Evolutionary conservation across 2,113 vertebrate species (phyloP).

Genomic region (Oreocharis arfaki): DNA sequence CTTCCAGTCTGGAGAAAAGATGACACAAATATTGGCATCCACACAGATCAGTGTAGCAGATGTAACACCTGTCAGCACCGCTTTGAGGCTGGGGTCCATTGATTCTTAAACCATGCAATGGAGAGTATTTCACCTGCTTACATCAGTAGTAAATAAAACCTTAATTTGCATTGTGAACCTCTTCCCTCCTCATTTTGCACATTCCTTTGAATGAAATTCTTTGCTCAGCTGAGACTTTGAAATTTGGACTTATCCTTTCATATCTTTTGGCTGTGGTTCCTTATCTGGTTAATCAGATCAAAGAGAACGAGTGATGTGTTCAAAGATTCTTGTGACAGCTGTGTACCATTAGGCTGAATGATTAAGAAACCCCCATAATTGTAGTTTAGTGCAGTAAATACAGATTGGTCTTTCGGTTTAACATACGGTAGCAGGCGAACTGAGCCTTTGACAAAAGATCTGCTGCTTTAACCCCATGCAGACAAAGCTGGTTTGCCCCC

Average conservation of each 20-base stretch:
- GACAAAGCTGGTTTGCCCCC: neutral
- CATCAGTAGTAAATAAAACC: slow-evolving; percentile 9
- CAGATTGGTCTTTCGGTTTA: neutral
- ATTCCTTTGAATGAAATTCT: neutral
- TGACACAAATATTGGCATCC: neutral
- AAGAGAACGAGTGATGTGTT: slow-evolving; percentile 21
- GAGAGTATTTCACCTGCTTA: neutral
- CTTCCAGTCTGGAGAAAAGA: neutral
- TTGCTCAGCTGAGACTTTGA: slow-evolving; percentile 12
- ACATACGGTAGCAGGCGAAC: neutral
- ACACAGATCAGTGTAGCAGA: neutral
- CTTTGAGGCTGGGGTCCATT: neutral
- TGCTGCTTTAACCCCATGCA: neutral
- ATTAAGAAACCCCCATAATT: neutral
- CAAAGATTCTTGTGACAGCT: slow-evolving; percentile 43
- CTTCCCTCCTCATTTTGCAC: neutral
- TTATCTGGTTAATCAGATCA: slow-evolving; percentile 34
- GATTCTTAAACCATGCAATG: neutral
- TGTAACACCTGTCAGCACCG: neutral
- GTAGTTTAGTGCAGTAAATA: neutral
- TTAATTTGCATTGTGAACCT: neutral
- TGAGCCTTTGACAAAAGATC: neutral
- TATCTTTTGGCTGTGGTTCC: slow-evolving; percentile 17
- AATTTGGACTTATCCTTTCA: slow-evolving; percentile 31
- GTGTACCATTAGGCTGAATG: slow-evolving; percentile 20